A percentile compares a stretch with the other conserved stretches of the same genome.
Conservation (phyloP, 1,140 invertebrate species). For the Caenorhabditis latens region DNA sequence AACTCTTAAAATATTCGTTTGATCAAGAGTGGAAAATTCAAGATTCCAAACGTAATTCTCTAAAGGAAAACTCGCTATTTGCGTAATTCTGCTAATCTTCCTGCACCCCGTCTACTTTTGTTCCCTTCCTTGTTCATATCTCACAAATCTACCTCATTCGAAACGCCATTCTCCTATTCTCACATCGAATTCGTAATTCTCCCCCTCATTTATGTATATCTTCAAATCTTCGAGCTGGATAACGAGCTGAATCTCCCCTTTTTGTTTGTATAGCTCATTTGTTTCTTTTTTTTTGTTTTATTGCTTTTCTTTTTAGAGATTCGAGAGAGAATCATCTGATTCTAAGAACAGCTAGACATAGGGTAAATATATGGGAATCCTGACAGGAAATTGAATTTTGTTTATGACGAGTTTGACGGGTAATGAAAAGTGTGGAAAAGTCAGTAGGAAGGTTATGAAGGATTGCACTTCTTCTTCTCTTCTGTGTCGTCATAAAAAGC, state of each 20-base stretch:
- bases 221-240: conserved; percentile 31
- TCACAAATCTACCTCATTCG: background rate
- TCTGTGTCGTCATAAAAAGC: background rate
- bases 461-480: background rate
- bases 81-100: conserved; percentile 1
- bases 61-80: background rate
- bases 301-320: background rate
- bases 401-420: background rate
- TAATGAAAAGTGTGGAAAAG: background rate
- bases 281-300: background rate
- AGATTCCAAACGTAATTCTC: background rate
- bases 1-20: too few relatives aligned
- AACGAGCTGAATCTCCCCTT: background rate
- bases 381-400: conserved; percentile 7
- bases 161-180: background rate
- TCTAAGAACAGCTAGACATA: background rate
- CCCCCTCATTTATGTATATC: conserved; percentile 1
- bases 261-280: background rate
- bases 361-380: background rate
- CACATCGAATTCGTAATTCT: conserved; percentile 48
- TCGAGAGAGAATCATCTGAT: background rate
- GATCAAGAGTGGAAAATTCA: background rate
- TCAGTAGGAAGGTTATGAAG: background rate
- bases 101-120: background rate
- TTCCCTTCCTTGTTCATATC: conserved; percentile 6